A percentile compares a stretch with the other conserved stretches of the same genome.
phyloP scores from a whole-genome alignment of 2,113 vertebrate genomes.

The Carassius gibelio region DNA sequence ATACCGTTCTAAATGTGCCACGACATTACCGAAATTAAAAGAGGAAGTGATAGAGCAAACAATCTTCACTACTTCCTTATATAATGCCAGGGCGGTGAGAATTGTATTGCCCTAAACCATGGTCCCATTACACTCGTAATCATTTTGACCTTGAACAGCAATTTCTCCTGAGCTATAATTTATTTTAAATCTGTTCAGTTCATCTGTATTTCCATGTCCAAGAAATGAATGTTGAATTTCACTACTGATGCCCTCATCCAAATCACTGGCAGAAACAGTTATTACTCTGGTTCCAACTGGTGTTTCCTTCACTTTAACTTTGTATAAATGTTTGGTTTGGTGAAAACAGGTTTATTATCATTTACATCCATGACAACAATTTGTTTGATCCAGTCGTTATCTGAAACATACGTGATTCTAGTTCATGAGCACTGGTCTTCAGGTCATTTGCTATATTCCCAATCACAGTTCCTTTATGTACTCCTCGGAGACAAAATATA shows the following conservation, averaged over 20 bases:
- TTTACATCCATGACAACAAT: conserved; percentile 60
- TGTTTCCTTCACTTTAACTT: conserved; percentile 53
- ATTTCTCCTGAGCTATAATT: conserved; percentile 71
- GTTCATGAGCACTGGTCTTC: conserved; percentile 66
- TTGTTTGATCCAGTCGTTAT: conserved; percentile 62
- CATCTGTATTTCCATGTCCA: conserved; percentile 28
- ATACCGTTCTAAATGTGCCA: too few species aligned
- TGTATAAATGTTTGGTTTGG: conserved; percentile 51
- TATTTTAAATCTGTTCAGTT: conserved; percentile 68
- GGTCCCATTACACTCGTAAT: conserved; percentile 56
- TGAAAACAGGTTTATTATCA: conserved; percentile 62
- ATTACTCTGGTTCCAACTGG: conserved; percentile 17
- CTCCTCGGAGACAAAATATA: conserved; percentile 75
- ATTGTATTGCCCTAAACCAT: too few species aligned
- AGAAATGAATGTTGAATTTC: conserved; percentile 60
- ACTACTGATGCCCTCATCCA: conserved; percentile 61
- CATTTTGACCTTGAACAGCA: conserved; percentile 65
- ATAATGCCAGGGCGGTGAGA: too few species aligned
- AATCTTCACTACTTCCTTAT: too few species aligned
- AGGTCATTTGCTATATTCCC: conserved; percentile 77
- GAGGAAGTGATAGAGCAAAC: too few species aligned
- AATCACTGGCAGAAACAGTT: conserved; percentile 48
- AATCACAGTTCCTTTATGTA: conserved; percentile 70
- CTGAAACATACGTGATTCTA: conserved; percentile 64
- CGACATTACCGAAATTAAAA: too few species aligned